Evolutionary conservation across 1,140 invertebrate genomes (phyloP).

Genomic region (Papilio polyxenes): DNA sequence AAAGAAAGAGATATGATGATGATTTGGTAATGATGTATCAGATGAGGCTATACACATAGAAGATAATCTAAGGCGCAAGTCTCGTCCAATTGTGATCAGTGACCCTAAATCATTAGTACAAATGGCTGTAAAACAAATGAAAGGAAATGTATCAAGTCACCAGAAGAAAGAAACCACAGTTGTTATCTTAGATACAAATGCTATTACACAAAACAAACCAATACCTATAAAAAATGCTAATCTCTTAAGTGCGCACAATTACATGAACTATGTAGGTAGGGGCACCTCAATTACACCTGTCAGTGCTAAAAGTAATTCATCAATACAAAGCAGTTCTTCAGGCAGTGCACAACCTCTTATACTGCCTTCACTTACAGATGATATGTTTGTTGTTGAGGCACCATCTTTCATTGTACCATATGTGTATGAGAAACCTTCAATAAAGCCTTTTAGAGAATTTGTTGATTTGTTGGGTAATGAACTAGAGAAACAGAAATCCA

Average conservation of each 20-base stretch:
- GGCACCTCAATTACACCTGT: constrained; percentile 76
- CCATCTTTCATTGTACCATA: constrained; percentile 95
- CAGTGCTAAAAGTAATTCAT: constrained; percentile 56
- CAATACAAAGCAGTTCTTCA: constrained; percentile 53
- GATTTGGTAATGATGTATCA: constrained; percentile 83
- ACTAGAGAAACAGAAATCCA: constrained; percentile 80
- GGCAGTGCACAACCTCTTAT: constrained; percentile 79
- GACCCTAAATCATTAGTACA: constrained; percentile 87
- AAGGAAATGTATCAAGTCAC: constrained; percentile 66
- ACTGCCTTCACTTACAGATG: constrained; percentile 90
- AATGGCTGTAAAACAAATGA: constrained; percentile 82
- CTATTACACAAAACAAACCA: constrained; percentile 82
- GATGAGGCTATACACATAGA: constrained; percentile 84
- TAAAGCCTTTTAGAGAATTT: constrained; percentile 89
- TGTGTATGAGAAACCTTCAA: constrained; percentile 93
- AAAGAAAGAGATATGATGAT: constrained; percentile 84
- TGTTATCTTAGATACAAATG: constrained; percentile 90
- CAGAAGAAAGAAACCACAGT: constrained; percentile 88
- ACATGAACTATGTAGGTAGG: constrained; percentile 70
- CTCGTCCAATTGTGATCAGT: constrained; percentile 85
- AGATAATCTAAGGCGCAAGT: constrained; percentile 81
- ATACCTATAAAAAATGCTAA: constrained; percentile 49
- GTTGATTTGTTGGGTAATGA: constrained; percentile 85
- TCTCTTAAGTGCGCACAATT: constrained; percentile 58
- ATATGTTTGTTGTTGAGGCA: constrained; percentile 94